A percentile compares a stretch with the other conserved stretches of the same genome.
phyloP scores from a whole-genome alignment of 1,140 invertebrate genomes.

The Nautilus pompilius region DNA sequence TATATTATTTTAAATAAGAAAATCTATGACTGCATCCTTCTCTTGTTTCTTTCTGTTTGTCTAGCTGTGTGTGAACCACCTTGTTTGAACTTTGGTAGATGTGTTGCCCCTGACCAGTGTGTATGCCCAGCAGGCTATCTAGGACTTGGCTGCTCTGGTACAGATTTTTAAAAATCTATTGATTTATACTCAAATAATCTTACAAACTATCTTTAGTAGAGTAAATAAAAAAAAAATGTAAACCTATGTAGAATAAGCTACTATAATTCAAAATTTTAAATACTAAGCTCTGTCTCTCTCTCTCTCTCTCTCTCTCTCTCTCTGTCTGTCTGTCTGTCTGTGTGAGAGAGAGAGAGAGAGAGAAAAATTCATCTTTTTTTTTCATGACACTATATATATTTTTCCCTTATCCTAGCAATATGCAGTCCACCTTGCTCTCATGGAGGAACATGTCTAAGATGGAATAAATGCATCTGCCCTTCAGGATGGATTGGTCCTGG shows the following conservation, averaged over 20 bases:
- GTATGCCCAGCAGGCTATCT: slow-evolving; percentile 70
- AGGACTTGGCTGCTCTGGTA: slow-evolving; percentile 65
- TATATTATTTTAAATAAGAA: neutral
- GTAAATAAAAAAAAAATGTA: no score
- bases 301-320: no score
- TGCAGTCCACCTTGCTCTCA: slow-evolving; percentile 20
- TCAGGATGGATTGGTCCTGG: slow-evolving; percentile 15
- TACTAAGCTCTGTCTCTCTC: no score
- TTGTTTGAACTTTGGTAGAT: slow-evolving; percentile 76
- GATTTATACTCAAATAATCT: neutral
- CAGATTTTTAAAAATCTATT: neutral
- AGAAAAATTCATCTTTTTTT: no score
- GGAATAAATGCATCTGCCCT: slow-evolving; percentile 17
- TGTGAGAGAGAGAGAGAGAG: no score
- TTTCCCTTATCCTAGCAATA: slow-evolving; percentile 2
- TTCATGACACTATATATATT: no score
- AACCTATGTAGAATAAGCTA: no score
- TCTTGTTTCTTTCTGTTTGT: no score
- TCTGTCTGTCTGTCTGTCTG: no score
- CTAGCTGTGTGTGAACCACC: slow-evolving; percentile 70
- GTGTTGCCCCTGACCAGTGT: slow-evolving; percentile 67
- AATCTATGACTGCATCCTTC: no score
- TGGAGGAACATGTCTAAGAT: slow-evolving; percentile 18
- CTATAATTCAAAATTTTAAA: no score
- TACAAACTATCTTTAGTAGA: neutral